Percentiles rank a stretch among this genome's conserved stretches.
These are phyloP conservation scores for Drosophila repleta DNA, from an alignment of 1,140 invertebrate genomes.

Conservation along the genomic window DNA sequence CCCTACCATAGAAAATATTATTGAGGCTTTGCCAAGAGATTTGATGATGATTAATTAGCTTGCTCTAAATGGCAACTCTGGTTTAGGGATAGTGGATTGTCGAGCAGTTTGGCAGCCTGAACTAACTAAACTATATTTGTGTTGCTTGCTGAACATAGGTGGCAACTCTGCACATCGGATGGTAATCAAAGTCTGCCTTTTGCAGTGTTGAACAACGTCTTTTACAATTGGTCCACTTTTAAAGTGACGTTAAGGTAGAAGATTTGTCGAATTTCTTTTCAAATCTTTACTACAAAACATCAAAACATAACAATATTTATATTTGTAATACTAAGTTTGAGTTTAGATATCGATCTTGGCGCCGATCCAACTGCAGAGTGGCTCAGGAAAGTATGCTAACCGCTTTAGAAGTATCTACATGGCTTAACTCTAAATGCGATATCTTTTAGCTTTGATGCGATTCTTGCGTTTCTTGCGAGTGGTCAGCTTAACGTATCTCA, in stretches of 20 bases:
- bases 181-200: too few species aligned
- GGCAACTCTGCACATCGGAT: too few species aligned
- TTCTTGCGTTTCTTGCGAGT: conserved; percentile 67
- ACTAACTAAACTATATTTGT: too few species aligned
- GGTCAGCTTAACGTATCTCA: conserved; percentile 59
- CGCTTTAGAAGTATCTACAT: not conserved
- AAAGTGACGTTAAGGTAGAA: not conserved
- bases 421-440: conserved; percentile 40
- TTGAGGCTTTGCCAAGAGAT: too few species aligned
- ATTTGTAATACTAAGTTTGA: conserved; percentile 8
- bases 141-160: too few species aligned
- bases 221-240: not conserved
- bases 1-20: not conserved
- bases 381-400: conserved; percentile 14
- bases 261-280: not conserved
- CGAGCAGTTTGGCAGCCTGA: too few species aligned
- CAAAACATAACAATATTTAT: conserved; percentile 3
- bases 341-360: too few species aligned
- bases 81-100: too few species aligned
- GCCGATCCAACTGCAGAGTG: conserved; percentile 4
- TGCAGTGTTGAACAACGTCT: too few species aligned
- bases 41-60: too few species aligned
- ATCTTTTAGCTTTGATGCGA: conserved; percentile 58
- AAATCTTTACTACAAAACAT: not conserved
- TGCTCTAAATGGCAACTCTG: too few species aligned